Conservation (phyloP, 2,888 invertebrate species). For the Tanytarsus gracilentus region DNA sequence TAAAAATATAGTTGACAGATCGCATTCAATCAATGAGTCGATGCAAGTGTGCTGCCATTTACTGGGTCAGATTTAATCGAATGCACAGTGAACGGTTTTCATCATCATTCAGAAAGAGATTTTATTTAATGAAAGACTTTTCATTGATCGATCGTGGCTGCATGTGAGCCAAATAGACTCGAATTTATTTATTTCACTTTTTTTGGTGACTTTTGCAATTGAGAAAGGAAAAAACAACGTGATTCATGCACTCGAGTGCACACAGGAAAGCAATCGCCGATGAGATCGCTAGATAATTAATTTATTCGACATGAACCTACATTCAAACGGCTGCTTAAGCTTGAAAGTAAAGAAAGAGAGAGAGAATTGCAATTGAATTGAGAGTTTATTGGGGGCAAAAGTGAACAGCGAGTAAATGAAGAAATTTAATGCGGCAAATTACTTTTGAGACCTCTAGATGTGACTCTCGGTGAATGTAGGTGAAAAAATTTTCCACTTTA, state of each 20-base stretch:
- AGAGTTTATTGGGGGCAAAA: conserved; percentile 5
- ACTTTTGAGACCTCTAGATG: too few relatives aligned
- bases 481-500: conserved; percentile 6
- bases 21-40: background rate
- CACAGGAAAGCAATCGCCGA: conserved; percentile 8
- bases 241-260: conserved; percentile 10
- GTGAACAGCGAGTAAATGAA: background rate
- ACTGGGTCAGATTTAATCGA: background rate
- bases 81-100: background rate
- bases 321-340: background rate
- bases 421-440: too few relatives aligned
- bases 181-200: too few relatives aligned
- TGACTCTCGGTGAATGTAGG: too few relatives aligned
- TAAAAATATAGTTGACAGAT: too few relatives aligned
- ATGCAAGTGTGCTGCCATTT: background rate
- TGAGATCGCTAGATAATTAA: conserved; percentile 8
- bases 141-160: background rate
- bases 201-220: too few relatives aligned
- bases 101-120: too few relatives aligned
- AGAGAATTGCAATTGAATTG: conserved; percentile 3
- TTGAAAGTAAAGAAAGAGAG: too few relatives aligned
- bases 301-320: conserved; percentile 5
- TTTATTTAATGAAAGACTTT: background rate
- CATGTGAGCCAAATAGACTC: conserved; percentile 9
- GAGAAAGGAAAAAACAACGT: background rate